Evolutionary conservation across 2,797 vertebrate species (phyloP).

Genomic region (Neopelma chrysocephalum): DNA sequence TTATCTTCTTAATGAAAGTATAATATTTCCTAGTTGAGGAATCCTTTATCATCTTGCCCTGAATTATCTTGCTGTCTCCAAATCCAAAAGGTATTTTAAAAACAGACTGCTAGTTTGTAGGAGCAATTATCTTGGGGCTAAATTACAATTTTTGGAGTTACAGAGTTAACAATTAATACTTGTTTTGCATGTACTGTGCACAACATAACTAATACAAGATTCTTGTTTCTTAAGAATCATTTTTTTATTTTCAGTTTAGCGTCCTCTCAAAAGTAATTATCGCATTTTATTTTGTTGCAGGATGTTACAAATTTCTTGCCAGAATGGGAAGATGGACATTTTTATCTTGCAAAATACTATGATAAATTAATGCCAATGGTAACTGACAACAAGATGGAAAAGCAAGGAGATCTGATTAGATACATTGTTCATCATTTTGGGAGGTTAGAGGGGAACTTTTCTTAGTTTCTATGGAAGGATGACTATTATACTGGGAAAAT

Average conservation of each 20-base stretch:
- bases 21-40: not conserved
- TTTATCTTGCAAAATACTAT: conserved; percentile 97
- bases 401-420: conserved; percentile 94
- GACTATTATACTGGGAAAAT: not conserved
- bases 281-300: conserved; percentile 70
- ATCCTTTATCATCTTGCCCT: not conserved
- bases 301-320: conserved; percentile 92
- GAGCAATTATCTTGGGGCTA: not conserved
- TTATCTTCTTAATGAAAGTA: not conserved
- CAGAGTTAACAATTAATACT: not conserved
- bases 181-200: rapidly evolving
- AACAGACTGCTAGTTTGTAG: not conserved
- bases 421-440: conserved; percentile 96
- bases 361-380: conserved; percentile 99
- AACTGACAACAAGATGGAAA: conserved; percentile 98
- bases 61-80: not conserved
- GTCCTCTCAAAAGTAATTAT: not conserved
- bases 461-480: not conserved
- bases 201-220: not conserved
- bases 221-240: not conserved
- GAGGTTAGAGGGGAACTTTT: conserved; percentile 79
- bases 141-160: not conserved
- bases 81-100: not conserved
- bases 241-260: not conserved
- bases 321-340: conserved; percentile 99